Base-by-base conservation (phyloP, 2,797 vertebrate genomes). In the Sus cebifrons region DNA sequence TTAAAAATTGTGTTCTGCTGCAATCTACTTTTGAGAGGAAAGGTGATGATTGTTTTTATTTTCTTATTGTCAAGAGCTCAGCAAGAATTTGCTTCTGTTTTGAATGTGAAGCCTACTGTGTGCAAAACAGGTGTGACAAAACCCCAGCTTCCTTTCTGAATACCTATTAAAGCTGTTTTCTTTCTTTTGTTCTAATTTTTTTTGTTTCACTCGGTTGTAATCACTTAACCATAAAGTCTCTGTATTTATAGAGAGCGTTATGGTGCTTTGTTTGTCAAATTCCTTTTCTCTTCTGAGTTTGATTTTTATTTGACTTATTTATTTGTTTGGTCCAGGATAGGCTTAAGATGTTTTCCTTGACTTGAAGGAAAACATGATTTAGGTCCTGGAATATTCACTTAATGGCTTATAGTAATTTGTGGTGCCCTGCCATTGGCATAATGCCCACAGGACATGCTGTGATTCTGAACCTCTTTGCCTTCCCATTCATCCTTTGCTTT, bases 81-180 rank as follows among this genome's bases (percentile, higher is more conserved):
- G n/a, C 65, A 94, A 94, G 90, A 91, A 95, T 97, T 91, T 93
- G 77, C 89, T 86, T 94, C 70, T 96, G 71, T 94, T 92, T 86
- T 96, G 92, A 97, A 96, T 93, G 23, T 86, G 79, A 75, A 96
- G 14, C 68, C 93, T 97, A 96, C 64, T 95, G 44, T 97, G 89
- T 94, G 83, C 94, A 96, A 96, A 92, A 75, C 29, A 71, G 32
- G 6, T 77, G 13, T 93, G 86, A 67, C 58, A 89, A 96, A 93
- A 87, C 78, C n/a, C 23, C 49, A 68, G 3, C 36, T 86, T 83
- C 54, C 40, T 97, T 93, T 93, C 6, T 96, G 13, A 93, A 77
- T 5, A 83, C 11, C 67, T 81, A 12, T 81, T 95, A 68, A 8
- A 96, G 20, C 29, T 86, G 11, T 71, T 78, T 94, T 58, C 18